phyloP scores from a whole-genome alignment of 2,797 vertebrate species.

The Falco peregrinus region DNA sequence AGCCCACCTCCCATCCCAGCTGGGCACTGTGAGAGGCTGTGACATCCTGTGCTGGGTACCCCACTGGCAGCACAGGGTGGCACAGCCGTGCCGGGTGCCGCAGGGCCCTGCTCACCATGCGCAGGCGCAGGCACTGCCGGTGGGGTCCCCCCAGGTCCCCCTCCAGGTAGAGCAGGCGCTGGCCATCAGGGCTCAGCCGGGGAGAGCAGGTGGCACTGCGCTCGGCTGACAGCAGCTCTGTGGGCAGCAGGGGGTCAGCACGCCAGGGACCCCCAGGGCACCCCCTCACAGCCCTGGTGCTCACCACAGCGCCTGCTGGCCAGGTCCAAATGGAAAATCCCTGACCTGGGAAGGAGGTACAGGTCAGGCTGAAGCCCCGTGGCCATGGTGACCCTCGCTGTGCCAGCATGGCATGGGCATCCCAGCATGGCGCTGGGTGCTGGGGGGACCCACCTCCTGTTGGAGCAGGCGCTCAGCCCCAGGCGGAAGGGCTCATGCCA shows the following conservation, averaged over 20 bases:
- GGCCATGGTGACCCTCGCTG: accelerated
- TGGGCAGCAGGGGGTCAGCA: background rate
- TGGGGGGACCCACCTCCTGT: constrained; percentile 83
- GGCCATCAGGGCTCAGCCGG: constrained; percentile 91
- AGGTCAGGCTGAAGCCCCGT: accelerated
- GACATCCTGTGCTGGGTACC: accelerated
- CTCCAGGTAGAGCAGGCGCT: constrained; percentile 87
- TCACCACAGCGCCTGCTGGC: constrained; percentile 88
- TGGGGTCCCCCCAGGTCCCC: constrained; percentile 85
- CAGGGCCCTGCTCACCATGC: constrained; percentile 81
- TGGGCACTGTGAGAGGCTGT: accelerated
- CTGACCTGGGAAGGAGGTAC: constrained; percentile 78
- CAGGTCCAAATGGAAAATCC: constrained; percentile 91
- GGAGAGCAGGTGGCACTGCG: constrained; percentile 84
- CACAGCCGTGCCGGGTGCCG: accelerated
- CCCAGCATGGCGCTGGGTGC: accelerated
- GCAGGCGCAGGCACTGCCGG: constrained; percentile 87
- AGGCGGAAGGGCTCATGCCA: constrained; percentile 86
- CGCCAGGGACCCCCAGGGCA: accelerated
- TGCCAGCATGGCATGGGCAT: background rate
- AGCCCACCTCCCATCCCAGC: background rate
- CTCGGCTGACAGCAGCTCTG: constrained; percentile 89
- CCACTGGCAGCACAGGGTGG: background rate
- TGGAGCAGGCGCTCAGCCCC: constrained; percentile 87
- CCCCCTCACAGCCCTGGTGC: background rate